These are phyloP conservation scores for Zele albiditarsus DNA, from an alignment of 2,888 invertebrate species.

Conservation along the genomic window DNA sequence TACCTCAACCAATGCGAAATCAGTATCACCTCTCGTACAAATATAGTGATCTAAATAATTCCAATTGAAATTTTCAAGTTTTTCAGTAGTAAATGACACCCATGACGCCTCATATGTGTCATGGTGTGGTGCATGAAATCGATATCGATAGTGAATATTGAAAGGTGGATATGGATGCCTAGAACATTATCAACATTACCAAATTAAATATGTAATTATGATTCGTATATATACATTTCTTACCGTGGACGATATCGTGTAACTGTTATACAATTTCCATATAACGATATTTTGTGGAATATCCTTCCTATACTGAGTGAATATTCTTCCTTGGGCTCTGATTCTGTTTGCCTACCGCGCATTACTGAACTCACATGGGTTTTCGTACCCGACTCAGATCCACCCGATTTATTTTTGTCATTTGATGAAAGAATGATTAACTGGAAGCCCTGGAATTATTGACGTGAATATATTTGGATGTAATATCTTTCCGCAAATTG, in stretches of 20 bases:
- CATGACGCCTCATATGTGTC: conserved; percentile 95
- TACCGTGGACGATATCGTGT: conserved; percentile 95
- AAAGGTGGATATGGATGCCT: conserved; percentile 96
- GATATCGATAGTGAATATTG: conserved; percentile 92
- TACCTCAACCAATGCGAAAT: conserved; percentile 91
- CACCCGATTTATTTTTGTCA: conserved; percentile 63
- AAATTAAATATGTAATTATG: not conserved
- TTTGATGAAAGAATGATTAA: conserved; percentile 79
- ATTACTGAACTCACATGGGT: conserved; percentile 68
- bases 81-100: conserved; percentile 95
- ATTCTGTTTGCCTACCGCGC: conserved; percentile 70
- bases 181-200: conserved; percentile 57
- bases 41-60: conserved; percentile 98
- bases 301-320: conserved; percentile 94
- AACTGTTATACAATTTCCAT: conserved; percentile 92
- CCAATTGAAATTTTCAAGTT: conserved; percentile 97
- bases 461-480: not conserved
- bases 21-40: conserved; percentile 94
- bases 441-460: conserved; percentile 83
- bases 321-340: conserved; percentile 81
- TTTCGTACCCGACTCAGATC: conserved; percentile 61
- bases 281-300: conserved; percentile 92
- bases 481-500: too few species aligned
- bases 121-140: conserved; percentile 94
- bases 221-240: conserved; percentile 39